These are phyloP conservation scores for Aporophyla lueneburgensis DNA, from an alignment of 2,888 invertebrate genomes.

Conservation along the genomic window DNA sequence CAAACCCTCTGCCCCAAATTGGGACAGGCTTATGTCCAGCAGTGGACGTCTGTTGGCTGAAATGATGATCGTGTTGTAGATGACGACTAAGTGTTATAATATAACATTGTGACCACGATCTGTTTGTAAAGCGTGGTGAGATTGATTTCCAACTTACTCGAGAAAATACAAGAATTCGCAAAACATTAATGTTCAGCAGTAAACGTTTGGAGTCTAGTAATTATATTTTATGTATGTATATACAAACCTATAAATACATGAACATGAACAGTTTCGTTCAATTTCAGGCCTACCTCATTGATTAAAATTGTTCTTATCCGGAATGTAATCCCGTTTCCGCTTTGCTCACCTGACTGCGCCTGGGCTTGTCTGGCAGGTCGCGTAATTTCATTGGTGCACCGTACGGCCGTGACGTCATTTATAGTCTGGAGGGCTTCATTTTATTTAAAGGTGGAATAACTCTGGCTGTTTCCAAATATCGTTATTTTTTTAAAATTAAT, in stretches of 20 bases:
- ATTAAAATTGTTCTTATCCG: slow-evolving; percentile 4
- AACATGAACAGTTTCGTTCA: background rate
- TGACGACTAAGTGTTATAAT: no score
- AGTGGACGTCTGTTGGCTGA: no score
- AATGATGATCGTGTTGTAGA: no score
- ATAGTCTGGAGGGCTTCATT: slow-evolving; percentile 10
- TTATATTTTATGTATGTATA: slow-evolving; percentile 11
- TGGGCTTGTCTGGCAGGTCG: background rate
- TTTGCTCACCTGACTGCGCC: slow-evolving; percentile 47
- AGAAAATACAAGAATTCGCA: background rate
- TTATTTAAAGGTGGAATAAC: slow-evolving; percentile 20
- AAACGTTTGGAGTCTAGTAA: background rate
- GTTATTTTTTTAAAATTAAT: background rate
- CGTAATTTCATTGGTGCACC: slow-evolving; percentile 30
- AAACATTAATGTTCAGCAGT: background rate
- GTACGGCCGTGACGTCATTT: slow-evolving; percentile 27
- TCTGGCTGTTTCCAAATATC: background rate
- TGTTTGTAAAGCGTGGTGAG: background rate
- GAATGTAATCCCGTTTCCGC: slow-evolving; percentile 41
- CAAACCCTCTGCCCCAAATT: no score
- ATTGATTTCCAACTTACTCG: background rate
- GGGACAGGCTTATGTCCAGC: no score
- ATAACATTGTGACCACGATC: background rate
- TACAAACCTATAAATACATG: background rate
- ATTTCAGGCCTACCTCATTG: slow-evolving; percentile 9